Base-by-base conservation (phyloP, 2,113 vertebrate species). In the Hepsetus odoe region DNA sequence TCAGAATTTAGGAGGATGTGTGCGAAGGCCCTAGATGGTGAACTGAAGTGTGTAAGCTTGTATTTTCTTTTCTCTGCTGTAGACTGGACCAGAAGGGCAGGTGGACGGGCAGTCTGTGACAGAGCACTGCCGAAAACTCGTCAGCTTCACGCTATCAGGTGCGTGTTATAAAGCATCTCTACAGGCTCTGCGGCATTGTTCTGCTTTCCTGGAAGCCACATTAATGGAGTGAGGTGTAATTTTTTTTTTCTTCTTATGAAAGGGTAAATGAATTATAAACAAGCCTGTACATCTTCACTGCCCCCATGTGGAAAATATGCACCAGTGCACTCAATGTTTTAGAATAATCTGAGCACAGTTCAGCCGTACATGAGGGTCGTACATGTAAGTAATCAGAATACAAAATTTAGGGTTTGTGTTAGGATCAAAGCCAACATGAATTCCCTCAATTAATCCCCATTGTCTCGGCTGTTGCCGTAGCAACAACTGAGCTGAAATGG, bases 131-230 rank as follows among this genome's bases (percentile, higher is more conserved):
- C 92, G 95, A 71, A 98, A 96, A 84, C 92, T 99, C 1, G 94
- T 98, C 87, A 98, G 96, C 93, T 99, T 99, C 87, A 97, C 95
- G 0, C 82, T 99, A 10, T 97, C 96, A 91, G 96, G 97, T 99
- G 90, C 89, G 82, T 61, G 14, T 20, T 65, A n/a, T 38, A 7
- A 2, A 32, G n/a, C 59, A 32, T 24, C 9, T 58, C 5, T 58
- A 56, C 9, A 58, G 30, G 16, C 2, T 5, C 46, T 49, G 46
- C 5, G 20, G 20, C 2, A 35, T 11, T 62, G 30, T 64, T 2
- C 33, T n/a, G 32, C 8, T 22, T 65, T 65, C 35, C 20, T 35
- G 22, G 18, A 62, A 16, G 18, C 59, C 30, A 35, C 20, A 38
- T 22, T 35, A 65, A 38, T 8, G 18, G 33, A 33, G 4, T 1